A percentile compares a stretch with the other conserved stretches of the same genome.
These are phyloP conservation scores for Cetoscarus ocellatus DNA, from an alignment of 2,797 vertebrate species.

Conservation along the genomic window DNA sequence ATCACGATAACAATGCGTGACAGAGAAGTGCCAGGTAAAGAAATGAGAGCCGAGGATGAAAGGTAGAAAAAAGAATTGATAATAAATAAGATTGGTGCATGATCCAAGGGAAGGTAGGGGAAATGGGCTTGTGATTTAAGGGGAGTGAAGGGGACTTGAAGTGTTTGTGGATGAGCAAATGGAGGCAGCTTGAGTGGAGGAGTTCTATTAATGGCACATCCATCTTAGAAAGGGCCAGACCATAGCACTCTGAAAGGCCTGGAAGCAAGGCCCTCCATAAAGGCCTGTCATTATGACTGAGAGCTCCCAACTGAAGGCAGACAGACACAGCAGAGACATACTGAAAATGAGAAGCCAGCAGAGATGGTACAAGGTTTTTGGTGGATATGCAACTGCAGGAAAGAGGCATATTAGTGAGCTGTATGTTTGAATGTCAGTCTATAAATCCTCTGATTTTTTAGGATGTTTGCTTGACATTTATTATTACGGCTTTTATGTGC, in stretches of 20 bases:
- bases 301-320: conserved; percentile 49
- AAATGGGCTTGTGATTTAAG: conserved; percentile 53
- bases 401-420: background rate
- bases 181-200: conserved; percentile 51
- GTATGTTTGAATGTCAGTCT: conserved; percentile 12
- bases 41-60: conserved; percentile 43
- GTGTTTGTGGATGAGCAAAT: conserved; percentile 58
- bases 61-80: conserved; percentile 34
- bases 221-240: conserved; percentile 47
- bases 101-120: conserved; percentile 26
- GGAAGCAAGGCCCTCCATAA: conserved; percentile 65
- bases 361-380: conserved; percentile 2
- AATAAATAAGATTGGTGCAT: conserved; percentile 50
- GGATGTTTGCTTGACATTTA: background rate
- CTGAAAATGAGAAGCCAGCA: conserved; percentile 42
- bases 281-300: conserved; percentile 74
- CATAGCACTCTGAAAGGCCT: conserved; percentile 33
- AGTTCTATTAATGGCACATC: conserved; percentile 61
- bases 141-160: conserved; percentile 20
- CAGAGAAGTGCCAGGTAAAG: conserved; percentile 31
- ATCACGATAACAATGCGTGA: conserved; percentile 34
- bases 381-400: background rate
- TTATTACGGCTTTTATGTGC: background rate
- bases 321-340: conserved; percentile 37
- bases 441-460: conserved; percentile 11